phyloP scores from a whole-genome alignment of 2,113 vertebrate species.

The Myxocyprinus asiaticus region DNA sequence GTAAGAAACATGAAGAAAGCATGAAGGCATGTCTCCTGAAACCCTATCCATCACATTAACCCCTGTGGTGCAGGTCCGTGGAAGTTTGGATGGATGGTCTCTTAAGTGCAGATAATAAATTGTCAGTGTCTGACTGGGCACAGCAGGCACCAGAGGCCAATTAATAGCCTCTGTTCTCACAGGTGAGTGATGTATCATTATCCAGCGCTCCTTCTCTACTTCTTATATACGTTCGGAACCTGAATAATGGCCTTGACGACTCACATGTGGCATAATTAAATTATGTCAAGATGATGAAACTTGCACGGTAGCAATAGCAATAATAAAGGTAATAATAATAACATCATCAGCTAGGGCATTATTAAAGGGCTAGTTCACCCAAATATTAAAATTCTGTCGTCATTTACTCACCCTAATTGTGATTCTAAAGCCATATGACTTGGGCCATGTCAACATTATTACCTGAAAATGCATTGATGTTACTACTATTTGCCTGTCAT shows the following conservation, averaged over 20 bases:
- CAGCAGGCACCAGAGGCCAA: constrained; percentile 65
- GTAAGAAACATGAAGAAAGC: constrained; percentile 26
- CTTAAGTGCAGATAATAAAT: constrained; percentile 76
- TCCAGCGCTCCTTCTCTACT: constrained; percentile 2
- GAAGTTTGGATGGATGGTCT: constrained; percentile 74
- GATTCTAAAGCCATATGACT: background rate
- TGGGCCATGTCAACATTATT: no score
- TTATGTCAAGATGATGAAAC: constrained; percentile 34
- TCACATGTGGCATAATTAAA: constrained; percentile 6
- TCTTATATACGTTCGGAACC: constrained; percentile 15
- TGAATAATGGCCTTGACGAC: constrained; percentile 13
- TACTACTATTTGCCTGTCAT: no score
- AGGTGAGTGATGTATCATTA: constrained; percentile 68
- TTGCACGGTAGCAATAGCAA: background rate
- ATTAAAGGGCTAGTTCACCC: no score
- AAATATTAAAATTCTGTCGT: no score
- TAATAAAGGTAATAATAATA: constrained; percentile 27
- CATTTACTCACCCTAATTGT: no score
- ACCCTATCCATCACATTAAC: constrained; percentile 57
- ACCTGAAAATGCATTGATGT: no score
- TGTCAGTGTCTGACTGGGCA: constrained; percentile 63
- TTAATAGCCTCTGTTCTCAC: constrained; percentile 66
- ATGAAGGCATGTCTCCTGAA: constrained; percentile 49
- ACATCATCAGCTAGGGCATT: constrained; percentile 11
- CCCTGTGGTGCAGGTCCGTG: constrained; percentile 50